Percentiles rank a stretch among this genome's conserved stretches.
phyloP scores from a whole-genome alignment of 2,797 vertebrate species.

The Diceros bicornis region DNA sequence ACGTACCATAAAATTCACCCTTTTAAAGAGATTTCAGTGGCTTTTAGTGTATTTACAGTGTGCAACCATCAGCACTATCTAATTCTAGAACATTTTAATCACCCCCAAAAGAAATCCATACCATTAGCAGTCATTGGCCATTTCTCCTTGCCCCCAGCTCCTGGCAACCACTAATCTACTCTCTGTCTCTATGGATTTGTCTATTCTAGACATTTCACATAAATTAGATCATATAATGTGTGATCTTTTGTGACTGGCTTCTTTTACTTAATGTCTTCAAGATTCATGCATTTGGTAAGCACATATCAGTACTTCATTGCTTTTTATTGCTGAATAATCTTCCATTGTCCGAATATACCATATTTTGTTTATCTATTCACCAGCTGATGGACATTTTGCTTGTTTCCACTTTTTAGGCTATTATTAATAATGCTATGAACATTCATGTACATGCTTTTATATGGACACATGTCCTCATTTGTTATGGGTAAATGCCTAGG shows the following conservation, averaged over 20 bases:
- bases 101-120: background rate
- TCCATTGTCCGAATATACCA: background rate
- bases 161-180: background rate
- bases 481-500: background rate
- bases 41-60: constrained; percentile 51
- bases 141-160: background rate
- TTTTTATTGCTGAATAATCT: constrained; percentile 55
- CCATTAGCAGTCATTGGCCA: background rate
- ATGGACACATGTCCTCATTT: constrained; percentile 24
- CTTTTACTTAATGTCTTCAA: constrained; percentile 34
- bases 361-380: constrained; percentile 28
- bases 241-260: background rate
- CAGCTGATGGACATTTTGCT: background rate
- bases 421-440: background rate
- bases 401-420: background rate
- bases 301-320: background rate
- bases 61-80: background rate
- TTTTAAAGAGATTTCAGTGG: constrained; percentile 34
- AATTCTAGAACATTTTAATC: constrained; percentile 36
- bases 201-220: constrained; percentile 57
- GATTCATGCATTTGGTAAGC: background rate
- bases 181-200: constrained; percentile 8
- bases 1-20: background rate
- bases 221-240: background rate
- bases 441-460: background rate